Percentiles rank a stretch among this genome's conserved stretches.
phyloP scores from a whole-genome alignment of 2,113 vertebrate species.

The Eubucco bourcierii region DNA sequence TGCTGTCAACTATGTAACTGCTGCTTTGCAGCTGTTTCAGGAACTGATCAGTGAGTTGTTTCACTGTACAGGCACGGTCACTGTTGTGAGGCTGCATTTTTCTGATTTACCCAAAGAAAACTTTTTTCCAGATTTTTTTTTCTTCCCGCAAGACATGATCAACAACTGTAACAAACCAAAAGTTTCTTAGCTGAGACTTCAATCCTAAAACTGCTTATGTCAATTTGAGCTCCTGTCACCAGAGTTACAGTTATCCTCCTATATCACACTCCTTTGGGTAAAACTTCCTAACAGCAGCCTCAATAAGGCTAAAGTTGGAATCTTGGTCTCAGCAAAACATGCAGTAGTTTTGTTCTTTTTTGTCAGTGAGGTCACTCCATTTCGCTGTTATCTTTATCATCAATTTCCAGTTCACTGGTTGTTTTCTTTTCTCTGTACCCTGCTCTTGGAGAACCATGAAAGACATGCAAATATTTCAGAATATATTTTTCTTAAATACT shows the following conservation, averaged over 20 bases:
- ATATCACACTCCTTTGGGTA: not conserved
- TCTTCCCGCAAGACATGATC: not conserved
- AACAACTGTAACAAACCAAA: not conserved
- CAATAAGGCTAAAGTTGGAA: not conserved
- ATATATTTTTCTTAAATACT: not conserved
- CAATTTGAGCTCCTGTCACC: not conserved
- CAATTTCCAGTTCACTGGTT: not conserved
- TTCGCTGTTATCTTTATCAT: not conserved
- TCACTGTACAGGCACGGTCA: not conserved
- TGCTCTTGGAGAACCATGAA: not conserved
- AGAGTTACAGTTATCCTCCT: not conserved
- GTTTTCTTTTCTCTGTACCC: not conserved
- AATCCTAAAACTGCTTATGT: not conserved
- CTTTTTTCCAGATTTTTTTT: not conserved
- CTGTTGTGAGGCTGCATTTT: not conserved
- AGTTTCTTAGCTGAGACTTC: not conserved
- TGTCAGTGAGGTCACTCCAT: not conserved
- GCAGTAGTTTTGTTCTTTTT: not conserved
- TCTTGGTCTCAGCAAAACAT: not conserved
- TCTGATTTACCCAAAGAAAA: not conserved
- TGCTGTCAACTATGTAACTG: not conserved
- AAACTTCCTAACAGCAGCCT: not conserved
- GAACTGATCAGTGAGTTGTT: not conserved
- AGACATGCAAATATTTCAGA: not conserved
- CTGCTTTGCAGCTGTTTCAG: not conserved